Evolutionary conservation across 2,797 vertebrate genomes (phyloP), one percentile per base, ranked within the genome.

Genomic region (Poeciliopsis infans): DNA sequence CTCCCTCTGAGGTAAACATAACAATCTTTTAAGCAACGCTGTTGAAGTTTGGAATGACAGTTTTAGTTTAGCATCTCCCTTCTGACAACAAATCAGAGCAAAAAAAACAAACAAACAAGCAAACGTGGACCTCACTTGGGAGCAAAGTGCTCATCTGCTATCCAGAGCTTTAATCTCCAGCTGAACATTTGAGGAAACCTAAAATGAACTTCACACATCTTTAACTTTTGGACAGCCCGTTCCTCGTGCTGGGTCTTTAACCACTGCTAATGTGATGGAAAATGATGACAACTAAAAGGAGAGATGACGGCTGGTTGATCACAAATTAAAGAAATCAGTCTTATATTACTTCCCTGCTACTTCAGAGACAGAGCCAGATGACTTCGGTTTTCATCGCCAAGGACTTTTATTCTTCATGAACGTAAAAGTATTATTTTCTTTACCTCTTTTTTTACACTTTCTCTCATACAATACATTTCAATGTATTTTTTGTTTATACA

Each of bases 261-360:
- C 88, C 87, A 84, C 23, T 70, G 86, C 88, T 95, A 95, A 95
- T 93, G 92, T 89, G 93, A 91, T 92, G 86, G 90, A 95, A 94
- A 95, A 95, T 89, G 91, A 93, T 73, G 88, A 93, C 85, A 81
- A 93, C 85, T 77, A 72, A 85, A 81, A 92, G 81, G 85, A 92
- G 90, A 91, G 82, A 90, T 79, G 86, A 92, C 55, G 92, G 93
- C 85, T 93, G 90, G 92, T 85, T 94, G 89, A 92, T 85, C 90
- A 91, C 90, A 92, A 95, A 94, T 94, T 89, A 94, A 93, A 93
- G 89, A 93, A 89, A 96, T 95, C 93, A 94, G 89, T 93, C 88
- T 86, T 88, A 90, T 89, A 93, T 92, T 86, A 92, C 91, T 93
- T 93, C 87, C 85, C 86, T 80, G 87, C 89, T 87, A 92, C 93